phyloP scores from a whole-genome alignment of 2,797 vertebrate species.

The Acanthurus tractus region DNA sequence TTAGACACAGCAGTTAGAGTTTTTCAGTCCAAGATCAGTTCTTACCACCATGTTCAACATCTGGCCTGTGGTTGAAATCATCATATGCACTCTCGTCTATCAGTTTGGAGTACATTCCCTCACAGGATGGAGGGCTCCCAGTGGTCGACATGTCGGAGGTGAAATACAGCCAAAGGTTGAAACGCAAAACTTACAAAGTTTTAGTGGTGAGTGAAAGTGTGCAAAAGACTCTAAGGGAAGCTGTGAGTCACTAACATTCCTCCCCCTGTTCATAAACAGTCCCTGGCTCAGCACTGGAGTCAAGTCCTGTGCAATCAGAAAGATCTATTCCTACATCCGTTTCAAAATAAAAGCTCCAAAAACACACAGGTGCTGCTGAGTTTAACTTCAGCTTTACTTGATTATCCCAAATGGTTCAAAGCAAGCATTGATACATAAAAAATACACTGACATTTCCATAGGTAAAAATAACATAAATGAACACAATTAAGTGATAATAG shows the following conservation, averaged over 20 bases:
- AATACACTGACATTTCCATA: too few relatives aligned
- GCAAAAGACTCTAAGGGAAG: accelerated
- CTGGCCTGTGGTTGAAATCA: constrained; percentile 13
- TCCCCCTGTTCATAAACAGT: neutral
- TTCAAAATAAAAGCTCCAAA: constrained; percentile 32
- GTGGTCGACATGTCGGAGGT: constrained; percentile 29
- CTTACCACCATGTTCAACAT: constrained; percentile 47
- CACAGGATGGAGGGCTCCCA: constrained; percentile 9
- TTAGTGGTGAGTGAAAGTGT: too few relatives aligned
- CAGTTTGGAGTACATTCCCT: constrained; percentile 64
- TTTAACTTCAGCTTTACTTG: too few relatives aligned
- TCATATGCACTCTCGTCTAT: constrained; percentile 40
- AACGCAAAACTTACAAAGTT: neutral
- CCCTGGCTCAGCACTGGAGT: neutral
- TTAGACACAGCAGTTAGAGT: neutral
- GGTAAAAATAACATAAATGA: too few relatives aligned
- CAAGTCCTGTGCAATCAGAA: accelerated
- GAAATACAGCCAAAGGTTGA: too few relatives aligned
- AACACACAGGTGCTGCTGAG: too few relatives aligned
- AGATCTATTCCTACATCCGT: accelerated
- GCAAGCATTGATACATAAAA: too few relatives aligned
- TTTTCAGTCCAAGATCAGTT: neutral
- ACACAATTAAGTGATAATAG: too few relatives aligned
- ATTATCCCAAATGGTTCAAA: too few relatives aligned
- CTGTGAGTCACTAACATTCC: accelerated